Evolutionary conservation across 1,140 invertebrate genomes (phyloP).

Genomic region (Brachionus rubens): DNA sequence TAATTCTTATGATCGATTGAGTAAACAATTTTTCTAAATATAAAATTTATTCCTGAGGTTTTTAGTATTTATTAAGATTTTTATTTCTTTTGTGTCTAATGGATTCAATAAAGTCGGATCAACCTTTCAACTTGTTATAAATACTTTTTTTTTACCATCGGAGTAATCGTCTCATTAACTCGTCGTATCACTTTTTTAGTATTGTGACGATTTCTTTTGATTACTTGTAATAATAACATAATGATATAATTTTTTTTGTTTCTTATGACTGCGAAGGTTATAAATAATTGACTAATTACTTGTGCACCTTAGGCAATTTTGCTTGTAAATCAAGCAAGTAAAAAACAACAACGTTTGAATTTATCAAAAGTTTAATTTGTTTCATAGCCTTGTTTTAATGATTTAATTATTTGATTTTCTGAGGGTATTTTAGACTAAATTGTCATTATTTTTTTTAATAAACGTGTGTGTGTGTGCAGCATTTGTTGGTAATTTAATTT

Average conservation of each 20-base stretch:
- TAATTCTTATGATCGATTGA: constrained; percentile 26
- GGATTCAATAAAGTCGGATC: too few species aligned
- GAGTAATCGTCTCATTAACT: too few species aligned
- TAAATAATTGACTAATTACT: constrained; percentile 40
- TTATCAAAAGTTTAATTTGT: too few species aligned
- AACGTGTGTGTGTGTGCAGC: too few species aligned
- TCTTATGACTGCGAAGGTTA: too few species aligned
- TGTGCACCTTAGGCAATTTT: background rate
- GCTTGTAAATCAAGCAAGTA: constrained; percentile 8
- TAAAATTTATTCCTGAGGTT: background rate
- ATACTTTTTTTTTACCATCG: too few species aligned
- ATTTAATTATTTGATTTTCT: constrained; percentile 26
- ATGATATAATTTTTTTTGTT: background rate
- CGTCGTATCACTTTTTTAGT: too few species aligned
- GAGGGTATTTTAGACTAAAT: background rate
- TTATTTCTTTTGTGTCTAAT: too few species aligned
- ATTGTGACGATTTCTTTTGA: constrained; percentile 22
- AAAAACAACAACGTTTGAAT: too few species aligned
- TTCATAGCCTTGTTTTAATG: constrained; percentile 12
- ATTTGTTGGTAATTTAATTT: constrained; percentile 1
- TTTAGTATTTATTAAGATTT: too few species aligned
- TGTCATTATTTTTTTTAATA: too few species aligned
- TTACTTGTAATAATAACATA: constrained; percentile 8
- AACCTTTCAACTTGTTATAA: constrained; percentile 4
- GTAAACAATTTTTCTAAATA: constrained; percentile 11